Evolutionary conservation across 2,888 invertebrate genomes (phyloP), one percentile per base, ranked within the genome.

Genomic region (Ctenicera cuprea): DNA sequence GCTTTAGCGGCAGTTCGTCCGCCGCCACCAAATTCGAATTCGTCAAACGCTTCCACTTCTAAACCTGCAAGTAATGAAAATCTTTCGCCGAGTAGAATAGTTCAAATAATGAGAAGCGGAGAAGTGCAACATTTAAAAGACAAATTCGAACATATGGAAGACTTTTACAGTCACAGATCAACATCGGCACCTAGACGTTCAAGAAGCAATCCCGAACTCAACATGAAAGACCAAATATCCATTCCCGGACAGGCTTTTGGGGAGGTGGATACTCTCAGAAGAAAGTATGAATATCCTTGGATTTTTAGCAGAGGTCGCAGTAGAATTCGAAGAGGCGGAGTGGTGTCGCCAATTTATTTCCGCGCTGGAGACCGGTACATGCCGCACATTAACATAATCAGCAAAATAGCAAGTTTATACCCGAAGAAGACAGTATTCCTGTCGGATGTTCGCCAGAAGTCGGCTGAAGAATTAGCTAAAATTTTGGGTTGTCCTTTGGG

Each of bases 351-450:
- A 0, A 91, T 94, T 62, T 91, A 91, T 8, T 87, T 94, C 37
- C 89, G 91, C 38, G 88, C 91, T 0, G 91, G 91, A 68, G 93
- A 95, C 83, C 90, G 95, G 12, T 92, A 92, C 77, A 95, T 96
- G 95, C 95, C 96, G 0, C 95, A 94, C 82, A 95, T 96, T 78
- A 95, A 96, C 81, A 92, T 96, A n/a, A 96, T 96, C 80, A 95
- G 95, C 80, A 95, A 96, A 87, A 91, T 94, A 68, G 95, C 95
- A 0, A 90, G 92, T 0, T 81, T 87, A 48, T 87, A 84, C 72
- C 80, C 82, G 9, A 84, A 83, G 80, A 87, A 84, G 72, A 84
- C 85, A 0, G 76, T 79, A 18, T 75, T 74, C 26, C 64, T 72
- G 8, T 76, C 78, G 12, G 79, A 81, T 14, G 78, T 79, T 5